Conservation (phyloP, 2,888 invertebrate species). For the Aspidiotus destructor region DNA sequence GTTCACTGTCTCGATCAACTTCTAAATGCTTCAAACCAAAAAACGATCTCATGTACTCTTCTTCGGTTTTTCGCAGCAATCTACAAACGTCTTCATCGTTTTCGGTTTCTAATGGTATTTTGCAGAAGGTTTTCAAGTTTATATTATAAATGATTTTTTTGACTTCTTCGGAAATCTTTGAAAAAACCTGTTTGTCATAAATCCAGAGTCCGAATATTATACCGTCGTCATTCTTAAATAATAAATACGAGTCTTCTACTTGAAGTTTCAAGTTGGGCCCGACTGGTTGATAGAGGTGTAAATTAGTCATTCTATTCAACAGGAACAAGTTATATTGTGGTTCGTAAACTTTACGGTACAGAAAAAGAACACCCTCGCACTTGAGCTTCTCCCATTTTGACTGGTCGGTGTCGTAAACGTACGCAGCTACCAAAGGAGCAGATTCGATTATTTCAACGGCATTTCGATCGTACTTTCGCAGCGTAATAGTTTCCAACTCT, state of each 20-base stretch:
- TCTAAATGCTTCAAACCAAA: conserved; percentile 17
- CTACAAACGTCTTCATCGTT: conserved; percentile 14
- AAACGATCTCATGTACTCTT: conserved; percentile 21
- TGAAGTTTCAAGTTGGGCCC: conserved; percentile 14
- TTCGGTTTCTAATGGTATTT: not conserved
- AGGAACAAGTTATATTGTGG: conserved; percentile 25
- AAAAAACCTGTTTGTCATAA: conserved; percentile 8
- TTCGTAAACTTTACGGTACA: conserved; percentile 21
- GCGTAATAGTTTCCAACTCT: conserved; percentile 20
- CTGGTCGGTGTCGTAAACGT: conserved; percentile 16
- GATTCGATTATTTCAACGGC: conserved; percentile 22
- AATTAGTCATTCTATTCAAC: conserved; percentile 19
- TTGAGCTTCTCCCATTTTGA: conserved; percentile 22
- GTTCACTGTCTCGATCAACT: not conserved
- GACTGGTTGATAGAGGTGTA: conserved; percentile 26
- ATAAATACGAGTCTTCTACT: conserved; percentile 23
- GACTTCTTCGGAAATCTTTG: conserved; percentile 18
- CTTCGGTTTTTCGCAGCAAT: conserved; percentile 20
- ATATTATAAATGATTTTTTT: conserved; percentile 19
- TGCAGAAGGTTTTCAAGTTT: conserved; percentile 10
- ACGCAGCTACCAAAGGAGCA: conserved; percentile 21
- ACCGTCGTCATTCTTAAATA: conserved; percentile 22
- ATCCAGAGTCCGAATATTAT: conserved; percentile 25
- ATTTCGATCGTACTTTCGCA: conserved; percentile 25
- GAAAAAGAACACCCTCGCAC: conserved; percentile 24